phyloP scores from a whole-genome alignment of 2,113 vertebrate genomes.

The Caranx ignobilis region DNA sequence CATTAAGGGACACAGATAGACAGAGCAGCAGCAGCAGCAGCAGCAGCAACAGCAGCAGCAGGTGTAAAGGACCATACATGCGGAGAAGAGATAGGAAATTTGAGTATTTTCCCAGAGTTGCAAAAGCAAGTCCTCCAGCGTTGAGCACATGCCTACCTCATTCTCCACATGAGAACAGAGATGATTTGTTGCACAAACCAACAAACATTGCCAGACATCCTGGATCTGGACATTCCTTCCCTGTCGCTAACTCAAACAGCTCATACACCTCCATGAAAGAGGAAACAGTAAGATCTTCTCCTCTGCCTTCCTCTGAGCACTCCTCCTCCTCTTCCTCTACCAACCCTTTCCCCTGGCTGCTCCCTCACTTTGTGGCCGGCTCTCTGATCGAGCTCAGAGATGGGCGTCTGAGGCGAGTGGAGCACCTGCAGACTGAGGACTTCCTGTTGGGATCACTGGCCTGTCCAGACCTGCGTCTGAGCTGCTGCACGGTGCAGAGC shows the following conservation, averaged over 20 bases:
- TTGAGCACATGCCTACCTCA: slow-evolving; percentile 39
- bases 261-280: slow-evolving; percentile 28
- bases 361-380: slow-evolving; percentile 82
- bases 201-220: slow-evolving; percentile 19
- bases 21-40: slow-evolving; percentile 36
- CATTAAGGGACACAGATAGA: slow-evolving; percentile 36
- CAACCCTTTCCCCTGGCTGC: slow-evolving; percentile 66
- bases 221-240: slow-evolving; percentile 32
- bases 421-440: slow-evolving; percentile 84
- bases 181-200: slow-evolving; percentile 22
- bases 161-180: slow-evolving; percentile 10
- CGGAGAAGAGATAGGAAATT: slow-evolving; percentile 54
- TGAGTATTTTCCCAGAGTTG: slow-evolving; percentile 20
- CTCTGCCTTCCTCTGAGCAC: neutral
- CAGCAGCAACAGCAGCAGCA: slow-evolving; percentile 38
- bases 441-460: slow-evolving; percentile 80
- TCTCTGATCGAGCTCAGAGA: slow-evolving; percentile 84
- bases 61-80: slow-evolving; percentile 47
- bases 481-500: slow-evolving; percentile 81
- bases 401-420: slow-evolving; percentile 80
- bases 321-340: slow-evolving; percentile 48
- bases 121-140: slow-evolving; percentile 33
- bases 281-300: neutral
- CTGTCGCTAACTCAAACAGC: slow-evolving; percentile 11
- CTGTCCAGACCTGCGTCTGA: slow-evolving; percentile 82